phyloP scores from a whole-genome alignment of 2,113 vertebrate genomes.

The Saimiri boliviensis region DNA sequence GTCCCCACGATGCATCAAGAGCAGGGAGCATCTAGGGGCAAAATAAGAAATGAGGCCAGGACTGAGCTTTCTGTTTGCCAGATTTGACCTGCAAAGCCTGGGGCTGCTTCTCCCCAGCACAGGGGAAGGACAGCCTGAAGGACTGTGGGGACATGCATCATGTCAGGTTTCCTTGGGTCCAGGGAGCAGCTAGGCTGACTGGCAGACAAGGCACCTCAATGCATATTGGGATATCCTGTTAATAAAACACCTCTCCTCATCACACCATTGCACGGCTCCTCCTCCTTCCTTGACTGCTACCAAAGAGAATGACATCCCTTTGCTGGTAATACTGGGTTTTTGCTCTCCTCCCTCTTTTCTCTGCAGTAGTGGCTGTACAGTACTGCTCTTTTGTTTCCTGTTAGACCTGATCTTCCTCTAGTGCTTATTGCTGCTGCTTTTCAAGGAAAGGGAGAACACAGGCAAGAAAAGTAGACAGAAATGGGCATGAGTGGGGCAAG shows the following conservation, averaged over 20 bases:
- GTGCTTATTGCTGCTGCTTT: neutral
- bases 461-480: neutral
- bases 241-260: no score
- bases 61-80: neutral
- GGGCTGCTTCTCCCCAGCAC: neutral
- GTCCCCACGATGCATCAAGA: neutral
- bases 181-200: neutral
- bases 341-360: no score
- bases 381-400: fast-evolving
- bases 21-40: neutral
- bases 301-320: neutral
- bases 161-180: neutral
- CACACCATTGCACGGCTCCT: neutral
- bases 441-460: neutral
- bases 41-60: neutral
- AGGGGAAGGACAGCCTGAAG: fast-evolving
- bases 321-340: neutral
- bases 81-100: neutral
- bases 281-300: no score
- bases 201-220: fast-evolving
- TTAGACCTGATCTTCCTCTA: no score
- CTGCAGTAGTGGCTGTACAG: neutral
- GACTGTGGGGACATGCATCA: neutral
- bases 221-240: no score
- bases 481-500: fast-evolving